These are phyloP conservation scores for Oscarella lobularis DNA, from an alignment of 37 sponge, comb jelly and placozoan species.

Conservation along the genomic window DNA sequence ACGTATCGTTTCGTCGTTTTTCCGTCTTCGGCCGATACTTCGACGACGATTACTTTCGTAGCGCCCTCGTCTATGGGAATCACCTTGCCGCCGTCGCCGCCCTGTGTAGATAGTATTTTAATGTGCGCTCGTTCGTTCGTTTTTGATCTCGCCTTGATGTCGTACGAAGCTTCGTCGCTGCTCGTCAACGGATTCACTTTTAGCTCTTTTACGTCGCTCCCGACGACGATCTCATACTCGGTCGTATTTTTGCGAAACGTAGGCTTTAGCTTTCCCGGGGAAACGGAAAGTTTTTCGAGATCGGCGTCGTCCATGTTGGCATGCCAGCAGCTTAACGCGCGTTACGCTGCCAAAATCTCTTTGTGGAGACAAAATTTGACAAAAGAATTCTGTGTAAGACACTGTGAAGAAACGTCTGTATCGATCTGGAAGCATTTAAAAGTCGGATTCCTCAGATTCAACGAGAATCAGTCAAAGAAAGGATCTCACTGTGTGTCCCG, in stretches of 20 bases:
- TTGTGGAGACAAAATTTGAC: too few species aligned
- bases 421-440: too few species aligned
- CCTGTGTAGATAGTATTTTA: conserved; percentile 13
- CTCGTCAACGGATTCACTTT: conserved; percentile 59
- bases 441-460: too few species aligned
- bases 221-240: conserved; percentile 56
- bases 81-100: conserved; percentile 37
- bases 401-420: too few species aligned
- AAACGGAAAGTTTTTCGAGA: conserved; percentile 59
- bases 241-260: conserved; percentile 48
- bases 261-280: conserved; percentile 76
- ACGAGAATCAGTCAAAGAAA: too few species aligned
- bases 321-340: too few species aligned
- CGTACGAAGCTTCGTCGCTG: conserved; percentile 72
- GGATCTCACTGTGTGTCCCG: too few species aligned
- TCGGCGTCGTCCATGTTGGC: conserved; percentile 82
- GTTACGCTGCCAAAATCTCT: too few species aligned
- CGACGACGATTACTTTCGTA: conserved; percentile 20
- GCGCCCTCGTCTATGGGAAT: conserved; percentile 62
- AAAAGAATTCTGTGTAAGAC: too few species aligned
- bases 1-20: conserved; percentile 65
- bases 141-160: conserved; percentile 44
- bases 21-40: conserved; percentile 88
- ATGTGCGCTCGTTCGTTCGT: background rate
- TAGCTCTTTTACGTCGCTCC: conserved; percentile 42